A percentile compares a stretch with the other conserved stretches of the same genome.
These are phyloP conservation scores for Synergus itoensis DNA, from an alignment of 2,888 invertebrate genomes.

Conservation along the genomic window DNA sequence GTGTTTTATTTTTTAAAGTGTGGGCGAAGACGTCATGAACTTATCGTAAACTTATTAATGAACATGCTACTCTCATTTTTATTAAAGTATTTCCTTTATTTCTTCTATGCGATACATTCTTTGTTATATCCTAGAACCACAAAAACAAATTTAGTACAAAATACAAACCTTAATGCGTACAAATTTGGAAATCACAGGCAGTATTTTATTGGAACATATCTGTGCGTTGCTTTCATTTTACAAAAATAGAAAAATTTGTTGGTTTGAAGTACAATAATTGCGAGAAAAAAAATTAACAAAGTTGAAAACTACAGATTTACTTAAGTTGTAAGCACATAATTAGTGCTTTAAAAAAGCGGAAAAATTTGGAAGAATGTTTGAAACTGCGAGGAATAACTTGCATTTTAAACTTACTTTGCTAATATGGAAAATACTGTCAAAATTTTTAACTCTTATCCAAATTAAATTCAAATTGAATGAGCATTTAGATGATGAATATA, in stretches of 20 bases:
- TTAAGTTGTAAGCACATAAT: not conserved
- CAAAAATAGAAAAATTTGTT: conserved; percentile 23
- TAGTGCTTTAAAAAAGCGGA: not conserved
- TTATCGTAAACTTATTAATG: not conserved
- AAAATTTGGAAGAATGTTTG: not conserved
- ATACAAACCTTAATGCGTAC: not conserved
- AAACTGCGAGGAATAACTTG: not conserved
- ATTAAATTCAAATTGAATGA: not conserved
- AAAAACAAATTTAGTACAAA: not conserved
- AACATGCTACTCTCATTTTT: not conserved
- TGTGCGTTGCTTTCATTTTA: not conserved
- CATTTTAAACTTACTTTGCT: not conserved
- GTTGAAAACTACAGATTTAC: not conserved
- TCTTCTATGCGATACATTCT: not conserved
- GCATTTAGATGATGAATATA: not conserved
- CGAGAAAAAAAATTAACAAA: not conserved
- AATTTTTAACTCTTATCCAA: not conserved
- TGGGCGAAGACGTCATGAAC: not conserved
- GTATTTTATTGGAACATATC: conserved; percentile 16
- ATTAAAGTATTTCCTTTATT: conserved; percentile 14
- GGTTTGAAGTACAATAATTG: not conserved
- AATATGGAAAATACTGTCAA: not conserved
- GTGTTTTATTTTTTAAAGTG: conserved; percentile 7
- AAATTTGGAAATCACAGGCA: conserved; percentile 22
- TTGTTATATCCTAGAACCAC: not conserved